Evolutionary conservation across 2,113 vertebrate species (phyloP).

Genomic region (Odontophorus gujanensis): DNA sequence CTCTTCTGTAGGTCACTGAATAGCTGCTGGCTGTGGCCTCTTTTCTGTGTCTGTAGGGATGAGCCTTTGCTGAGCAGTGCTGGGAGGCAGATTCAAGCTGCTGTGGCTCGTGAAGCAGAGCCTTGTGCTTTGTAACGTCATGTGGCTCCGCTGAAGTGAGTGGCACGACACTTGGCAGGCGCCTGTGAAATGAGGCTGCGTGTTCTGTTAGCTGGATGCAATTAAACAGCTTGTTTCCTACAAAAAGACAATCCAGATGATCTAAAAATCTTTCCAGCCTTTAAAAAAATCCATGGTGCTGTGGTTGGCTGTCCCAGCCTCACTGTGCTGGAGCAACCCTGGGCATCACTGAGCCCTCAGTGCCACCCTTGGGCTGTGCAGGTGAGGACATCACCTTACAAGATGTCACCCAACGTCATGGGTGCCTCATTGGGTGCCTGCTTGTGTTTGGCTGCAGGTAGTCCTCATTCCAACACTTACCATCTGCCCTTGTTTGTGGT

Average conservation of each 20-base stretch:
- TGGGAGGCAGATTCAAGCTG: not conserved
- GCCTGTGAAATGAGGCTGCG: not conserved
- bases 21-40: not conserved
- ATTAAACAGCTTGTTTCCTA: not conserved
- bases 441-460: not conserved
- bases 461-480: not conserved
- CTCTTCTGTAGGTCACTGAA: not conserved
- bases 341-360: accelerated
- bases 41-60: not conserved
- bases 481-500: not conserved
- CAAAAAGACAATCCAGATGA: not conserved
- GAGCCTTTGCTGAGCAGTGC: not conserved
- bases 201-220: not conserved
- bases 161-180: not conserved
- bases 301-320: not conserved
- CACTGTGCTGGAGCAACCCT: not conserved
- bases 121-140: not conserved
- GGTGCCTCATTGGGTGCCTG: not conserved
- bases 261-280: not conserved
- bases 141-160: accelerated
- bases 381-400: not conserved
- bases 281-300: not conserved
- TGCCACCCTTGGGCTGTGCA: not conserved
- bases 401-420: accelerated
- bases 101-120: not conserved